phyloP scores from a whole-genome alignment of 2,888 invertebrate species.

The Drosophila pegasa region DNA sequence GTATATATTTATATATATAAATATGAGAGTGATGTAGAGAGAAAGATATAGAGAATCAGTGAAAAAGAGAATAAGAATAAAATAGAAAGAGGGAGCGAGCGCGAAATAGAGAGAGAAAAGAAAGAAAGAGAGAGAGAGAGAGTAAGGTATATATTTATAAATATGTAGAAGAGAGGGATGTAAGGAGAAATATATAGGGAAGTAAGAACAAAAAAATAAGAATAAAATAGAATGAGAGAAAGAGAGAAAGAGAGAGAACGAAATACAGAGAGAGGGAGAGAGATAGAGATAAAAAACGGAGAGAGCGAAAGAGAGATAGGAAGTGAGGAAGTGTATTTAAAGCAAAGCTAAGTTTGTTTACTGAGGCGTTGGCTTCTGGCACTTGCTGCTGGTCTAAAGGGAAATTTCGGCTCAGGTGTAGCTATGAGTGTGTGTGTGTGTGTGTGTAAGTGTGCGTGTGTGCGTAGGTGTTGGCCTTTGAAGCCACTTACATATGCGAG shows the following conservation, averaged over 20 bases:
- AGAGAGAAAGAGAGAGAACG: neutral
- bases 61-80: too few relatives aligned
- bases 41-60: too few relatives aligned
- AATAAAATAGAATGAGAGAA: neutral
- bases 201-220: too few relatives aligned
- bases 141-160: too few relatives aligned
- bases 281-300: too few relatives aligned
- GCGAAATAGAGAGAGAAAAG: too few relatives aligned
- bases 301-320: neutral
- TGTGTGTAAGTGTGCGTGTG: neutral
- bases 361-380: neutral
- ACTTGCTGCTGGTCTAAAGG: conserved; percentile 23
- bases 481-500: conserved; percentile 50
- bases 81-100: too few relatives aligned
- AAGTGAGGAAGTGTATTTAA: neutral
- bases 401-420: conserved; percentile 25
- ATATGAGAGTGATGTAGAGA: too few relatives aligned
- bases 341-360: conserved; percentile 18
- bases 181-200: too few relatives aligned
- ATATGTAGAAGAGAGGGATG: too few relatives aligned
- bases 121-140: too few relatives aligned
- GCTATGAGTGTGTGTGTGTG: neutral
- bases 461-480: conserved; percentile 16
- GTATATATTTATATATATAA: too few relatives aligned
- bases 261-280: neutral